Evolutionary conservation across 2,113 vertebrate species (phyloP).

Genomic region (Coregonus clupeaformis): DNA sequence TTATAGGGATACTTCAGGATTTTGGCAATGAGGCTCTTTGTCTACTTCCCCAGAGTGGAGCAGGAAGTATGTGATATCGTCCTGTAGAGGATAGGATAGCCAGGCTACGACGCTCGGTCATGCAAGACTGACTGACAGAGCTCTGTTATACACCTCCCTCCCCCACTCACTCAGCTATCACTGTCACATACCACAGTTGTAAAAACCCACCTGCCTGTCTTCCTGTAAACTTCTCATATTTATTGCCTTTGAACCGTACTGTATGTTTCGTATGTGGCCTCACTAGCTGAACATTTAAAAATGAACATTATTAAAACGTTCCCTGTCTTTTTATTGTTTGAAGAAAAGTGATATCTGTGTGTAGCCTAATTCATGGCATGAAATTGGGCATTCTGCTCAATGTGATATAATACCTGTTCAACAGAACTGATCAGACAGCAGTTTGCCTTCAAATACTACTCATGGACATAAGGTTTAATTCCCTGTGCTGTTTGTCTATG

Average conservation of each 20-base stretch:
- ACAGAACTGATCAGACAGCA: slow-evolving; percentile 1
- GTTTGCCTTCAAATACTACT: background rate
- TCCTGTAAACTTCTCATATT: no score
- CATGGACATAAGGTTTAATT: slow-evolving; percentile 12
- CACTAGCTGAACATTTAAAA: background rate
- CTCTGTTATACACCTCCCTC: slow-evolving; percentile 21
- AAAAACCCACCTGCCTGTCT: no score
- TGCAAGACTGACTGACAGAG: slow-evolving; percentile 7
- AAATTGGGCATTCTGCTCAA: background rate
- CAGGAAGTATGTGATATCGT: slow-evolving; percentile 8
- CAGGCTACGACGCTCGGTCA: background rate
- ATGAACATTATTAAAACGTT: no score
- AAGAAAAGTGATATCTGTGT: background rate
- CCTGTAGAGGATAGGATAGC: slow-evolving; percentile 6
- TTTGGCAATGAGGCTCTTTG: no score
- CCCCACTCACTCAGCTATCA: no score
- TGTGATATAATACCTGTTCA: background rate
- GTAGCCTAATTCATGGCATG: background rate
- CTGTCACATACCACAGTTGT: no score
- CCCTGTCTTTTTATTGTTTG: background rate
- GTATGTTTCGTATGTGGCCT: no score
- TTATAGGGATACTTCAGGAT: no score
- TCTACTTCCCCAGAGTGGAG: background rate
- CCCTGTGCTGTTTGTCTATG: slow-evolving; percentile 7
- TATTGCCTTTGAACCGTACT: no score